Percentiles rank a stretch among this genome's conserved stretches.
These are phyloP conservation scores for Microtus montanus DNA, from an alignment of 2,113 vertebrate genomes.

Conservation along the genomic window DNA sequence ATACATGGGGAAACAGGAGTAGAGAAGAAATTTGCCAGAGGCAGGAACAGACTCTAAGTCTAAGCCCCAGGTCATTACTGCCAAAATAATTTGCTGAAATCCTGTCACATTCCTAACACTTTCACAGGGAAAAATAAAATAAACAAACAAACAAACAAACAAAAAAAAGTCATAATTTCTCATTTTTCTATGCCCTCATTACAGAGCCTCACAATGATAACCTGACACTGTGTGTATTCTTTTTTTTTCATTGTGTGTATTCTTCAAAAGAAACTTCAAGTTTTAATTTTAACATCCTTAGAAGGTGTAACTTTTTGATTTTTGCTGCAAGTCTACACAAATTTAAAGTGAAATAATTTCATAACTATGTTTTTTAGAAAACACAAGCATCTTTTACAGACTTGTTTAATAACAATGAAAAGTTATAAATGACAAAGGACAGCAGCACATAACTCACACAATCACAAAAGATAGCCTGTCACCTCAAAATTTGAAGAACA, in stretches of 20 bases:
- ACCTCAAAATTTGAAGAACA: constrained; percentile 38
- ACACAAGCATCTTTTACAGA: constrained; percentile 22
- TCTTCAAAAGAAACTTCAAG: constrained; percentile 12
- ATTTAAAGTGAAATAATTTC: constrained; percentile 42
- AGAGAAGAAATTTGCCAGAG: not conserved
- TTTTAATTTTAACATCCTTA: constrained; percentile 49
- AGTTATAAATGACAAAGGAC: not conserved
- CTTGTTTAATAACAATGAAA: constrained; percentile 42
- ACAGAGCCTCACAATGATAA: constrained; percentile 20
- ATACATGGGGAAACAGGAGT: not conserved
- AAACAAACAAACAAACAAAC: not conserved
- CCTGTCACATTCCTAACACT: constrained; percentile 31
- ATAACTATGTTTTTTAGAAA: constrained; percentile 32
- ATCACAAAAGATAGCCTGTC: constrained; percentile 8
- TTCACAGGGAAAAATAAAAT: not conserved
- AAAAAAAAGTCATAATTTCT: not conserved
- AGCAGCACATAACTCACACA: constrained; percentile 26
- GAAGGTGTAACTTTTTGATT: not conserved
- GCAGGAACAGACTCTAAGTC: not conserved
- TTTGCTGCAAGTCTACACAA: constrained; percentile 17
- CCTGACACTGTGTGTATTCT: not conserved
- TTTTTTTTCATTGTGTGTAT: not conserved
- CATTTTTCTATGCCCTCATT: constrained; percentile 30
- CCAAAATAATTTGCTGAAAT: constrained; percentile 11
- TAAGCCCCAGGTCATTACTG: not conserved